Evolutionary conservation across 2,888 invertebrate species (phyloP), one percentile per base, ranked within the genome.

Genomic region (Clostera curtula): DNA sequence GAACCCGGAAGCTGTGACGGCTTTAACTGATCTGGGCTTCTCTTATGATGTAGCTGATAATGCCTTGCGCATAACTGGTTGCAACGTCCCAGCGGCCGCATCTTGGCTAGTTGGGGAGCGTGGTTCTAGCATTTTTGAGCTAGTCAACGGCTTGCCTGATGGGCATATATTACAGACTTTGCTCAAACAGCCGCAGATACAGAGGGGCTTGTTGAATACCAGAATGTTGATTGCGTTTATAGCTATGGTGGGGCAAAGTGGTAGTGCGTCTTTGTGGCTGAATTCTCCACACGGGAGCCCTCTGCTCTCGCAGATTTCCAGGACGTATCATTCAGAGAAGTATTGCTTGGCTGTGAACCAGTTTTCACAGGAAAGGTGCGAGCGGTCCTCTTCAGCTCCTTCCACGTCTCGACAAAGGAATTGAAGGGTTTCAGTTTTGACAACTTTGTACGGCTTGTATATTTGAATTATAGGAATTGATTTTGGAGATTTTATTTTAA

Each of bases 251-350:
- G 80, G 80, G 0, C 75, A 76, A 39, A 68, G 70, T 0, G 80
- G 79, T 3, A 79, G 71, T 33, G 80, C 83, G 3, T 56, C 75
- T 0, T 31, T 83, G 2, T 83, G 83, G 83, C 44, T 82, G 3
- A 79, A 79, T 19, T 80, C 83, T 0, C 80, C 83, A 0, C 83
- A 80, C 31, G 83, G 83, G 0, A 76, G 72, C 36, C 82, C 82
- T 0, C 40, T 83, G 13, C 52, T 83, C 1, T 74, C 80, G 0
- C 83, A 83, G 32, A 83, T 83, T 29, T 80, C 82, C 0, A 61
- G 83, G 25, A 83, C 83, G 0, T 83, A 83, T 29, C 83, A 83
- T 36, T 74, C 83, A 0, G 83, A 83, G 49, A 83, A 83, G 46
- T 83, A 83, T 28, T 83, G 83, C 22, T 46, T 79, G 1, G 83